Percentiles rank a stretch among this genome's conserved stretches.
phyloP scores from a whole-genome alignment of 2,113 vertebrate genomes.

The Turdus rufiventris region DNA sequence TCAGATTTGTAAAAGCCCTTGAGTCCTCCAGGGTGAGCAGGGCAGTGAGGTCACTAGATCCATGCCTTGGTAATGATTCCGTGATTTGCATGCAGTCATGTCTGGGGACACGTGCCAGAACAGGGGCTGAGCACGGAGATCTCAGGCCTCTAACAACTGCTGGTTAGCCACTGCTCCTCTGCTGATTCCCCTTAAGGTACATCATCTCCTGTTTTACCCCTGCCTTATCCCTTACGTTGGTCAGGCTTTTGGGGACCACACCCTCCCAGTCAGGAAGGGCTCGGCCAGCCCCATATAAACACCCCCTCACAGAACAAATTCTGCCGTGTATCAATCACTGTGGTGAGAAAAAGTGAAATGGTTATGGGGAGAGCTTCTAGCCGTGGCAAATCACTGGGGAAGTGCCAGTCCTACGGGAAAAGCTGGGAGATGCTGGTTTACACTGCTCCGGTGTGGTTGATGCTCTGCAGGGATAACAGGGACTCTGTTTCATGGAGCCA shows the following conservation, averaged over 20 bases:
- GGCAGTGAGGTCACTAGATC: not conserved
- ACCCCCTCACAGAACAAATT: accelerated
- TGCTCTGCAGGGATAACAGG: not conserved
- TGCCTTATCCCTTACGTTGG: not conserved
- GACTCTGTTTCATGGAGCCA: not conserved
- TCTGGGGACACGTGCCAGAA: not conserved
- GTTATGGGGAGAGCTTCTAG: not conserved
- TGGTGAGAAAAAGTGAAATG: not conserved
- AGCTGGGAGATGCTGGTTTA: not conserved
- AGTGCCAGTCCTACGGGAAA: not conserved
- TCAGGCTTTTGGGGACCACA: not conserved
- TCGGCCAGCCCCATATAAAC: not conserved
- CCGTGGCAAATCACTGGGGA: not conserved
- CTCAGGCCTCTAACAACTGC: not conserved
- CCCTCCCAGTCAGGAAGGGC: not conserved
- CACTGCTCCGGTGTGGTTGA: accelerated
- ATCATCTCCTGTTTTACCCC: not conserved
- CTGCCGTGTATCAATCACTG: not conserved
- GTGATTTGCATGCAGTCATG: accelerated
- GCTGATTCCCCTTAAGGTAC: not conserved
- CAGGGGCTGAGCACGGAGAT: accelerated
- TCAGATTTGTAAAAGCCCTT: not conserved
- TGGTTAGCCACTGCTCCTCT: not conserved
- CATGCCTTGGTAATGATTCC: not conserved
- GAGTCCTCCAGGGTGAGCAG: not conserved